Evolutionary conservation across 1,140 invertebrate genomes (phyloP).

Genomic region (Streblospio benedicti): DNA sequence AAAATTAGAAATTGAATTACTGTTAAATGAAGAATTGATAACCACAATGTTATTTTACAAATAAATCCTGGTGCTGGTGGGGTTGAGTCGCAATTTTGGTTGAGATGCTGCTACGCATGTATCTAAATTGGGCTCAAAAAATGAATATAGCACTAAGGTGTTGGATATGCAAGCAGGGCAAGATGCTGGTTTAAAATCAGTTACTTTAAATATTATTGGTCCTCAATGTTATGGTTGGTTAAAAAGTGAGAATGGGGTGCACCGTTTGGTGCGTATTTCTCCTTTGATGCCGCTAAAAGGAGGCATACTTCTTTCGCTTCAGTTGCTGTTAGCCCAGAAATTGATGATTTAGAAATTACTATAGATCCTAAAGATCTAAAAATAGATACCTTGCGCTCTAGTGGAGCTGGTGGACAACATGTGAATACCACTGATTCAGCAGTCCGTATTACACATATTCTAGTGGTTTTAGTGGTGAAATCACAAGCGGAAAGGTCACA

Average conservation of each 20-base stretch:
- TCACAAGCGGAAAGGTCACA: not conserved
- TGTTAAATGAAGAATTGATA: too few relatives aligned
- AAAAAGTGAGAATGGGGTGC: not conserved
- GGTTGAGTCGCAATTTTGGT: not conserved
- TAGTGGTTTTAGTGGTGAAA: not conserved
- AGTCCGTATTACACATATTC: slow-evolving; percentile 2
- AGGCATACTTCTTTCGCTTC: slow-evolving; percentile 19
- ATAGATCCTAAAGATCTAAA: not conserved
- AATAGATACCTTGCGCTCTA: slow-evolving; percentile 3
- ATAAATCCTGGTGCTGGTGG: not conserved
- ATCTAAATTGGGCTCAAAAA: not conserved
- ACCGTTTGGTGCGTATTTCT: slow-evolving; percentile 1
- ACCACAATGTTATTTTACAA: not conserved
- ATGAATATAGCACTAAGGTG: not conserved
- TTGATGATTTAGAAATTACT: not conserved
- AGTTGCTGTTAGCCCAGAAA: slow-evolving; percentile 14
- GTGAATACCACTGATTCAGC: slow-evolving; percentile 5
- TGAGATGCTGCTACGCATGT: not conserved
- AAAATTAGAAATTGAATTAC: too few relatives aligned
- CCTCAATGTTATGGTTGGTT: not conserved
- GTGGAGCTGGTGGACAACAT: slow-evolving; percentile 5
- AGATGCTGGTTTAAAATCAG: not conserved
- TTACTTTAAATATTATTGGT: not conserved
- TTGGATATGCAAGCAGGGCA: not conserved
- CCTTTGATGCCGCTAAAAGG: not conserved